Percentiles rank a stretch among this genome's conserved stretches.
These are phyloP conservation scores for Hylaeus anthracinus DNA, from an alignment of 1,140 invertebrate genomes.

Conservation along the genomic window DNA sequence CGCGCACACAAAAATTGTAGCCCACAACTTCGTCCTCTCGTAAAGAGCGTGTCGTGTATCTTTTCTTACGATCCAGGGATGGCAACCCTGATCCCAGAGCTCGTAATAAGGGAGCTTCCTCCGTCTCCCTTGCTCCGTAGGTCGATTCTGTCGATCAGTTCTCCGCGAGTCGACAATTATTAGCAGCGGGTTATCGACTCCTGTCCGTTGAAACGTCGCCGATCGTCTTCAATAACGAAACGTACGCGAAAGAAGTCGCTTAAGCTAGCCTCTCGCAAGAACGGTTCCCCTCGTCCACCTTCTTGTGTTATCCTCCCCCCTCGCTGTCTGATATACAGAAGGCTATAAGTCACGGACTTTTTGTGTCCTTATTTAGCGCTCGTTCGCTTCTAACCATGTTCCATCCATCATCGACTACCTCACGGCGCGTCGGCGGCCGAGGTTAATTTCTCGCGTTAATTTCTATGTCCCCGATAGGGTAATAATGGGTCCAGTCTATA, in stretches of 20 bases:
- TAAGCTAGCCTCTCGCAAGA: not conserved
- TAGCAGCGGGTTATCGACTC: not conserved
- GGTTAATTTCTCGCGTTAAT: conserved; percentile 32
- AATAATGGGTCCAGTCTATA: conserved; percentile 34
- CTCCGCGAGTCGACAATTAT: not conserved
- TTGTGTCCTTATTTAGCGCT: not conserved
- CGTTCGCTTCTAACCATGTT: conserved; percentile 14
- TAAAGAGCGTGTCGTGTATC: too few species aligned
- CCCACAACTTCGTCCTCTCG: too few species aligned
- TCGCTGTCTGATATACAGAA: not conserved
- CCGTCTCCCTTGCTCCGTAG: too few species aligned
- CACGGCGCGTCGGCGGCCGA: not conserved
- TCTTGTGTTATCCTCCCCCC: not conserved
- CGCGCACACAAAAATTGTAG: too few species aligned
- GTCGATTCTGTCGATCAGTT: not conserved
- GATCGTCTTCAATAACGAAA: not conserved
- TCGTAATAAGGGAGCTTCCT: too few species aligned
- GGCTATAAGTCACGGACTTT: not conserved
- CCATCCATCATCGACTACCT: conserved; percentile 20
- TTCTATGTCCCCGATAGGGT: conserved; percentile 28
- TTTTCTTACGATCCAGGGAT: too few species aligned
- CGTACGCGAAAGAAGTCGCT: not conserved
- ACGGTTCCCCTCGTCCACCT: not conserved
- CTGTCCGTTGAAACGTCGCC: not conserved
- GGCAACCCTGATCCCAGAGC: too few species aligned